A percentile compares a stretch with the other conserved stretches of the same genome.
Evolutionary conservation across 2,888 invertebrate species (phyloP).

Genomic region (Ornithoptera priamus): DNA sequence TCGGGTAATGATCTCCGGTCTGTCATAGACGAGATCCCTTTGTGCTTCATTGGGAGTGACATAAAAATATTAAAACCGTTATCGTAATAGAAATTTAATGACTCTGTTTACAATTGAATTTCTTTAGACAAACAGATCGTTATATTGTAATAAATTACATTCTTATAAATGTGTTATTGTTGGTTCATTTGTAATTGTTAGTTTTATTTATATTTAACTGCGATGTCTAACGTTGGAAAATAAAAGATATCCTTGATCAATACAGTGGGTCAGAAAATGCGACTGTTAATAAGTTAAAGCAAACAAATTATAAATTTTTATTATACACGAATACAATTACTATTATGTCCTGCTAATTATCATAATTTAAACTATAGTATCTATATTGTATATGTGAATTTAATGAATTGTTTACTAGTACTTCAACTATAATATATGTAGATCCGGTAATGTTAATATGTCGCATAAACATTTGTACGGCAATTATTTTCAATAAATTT

Average conservation of each 20-base stretch:
- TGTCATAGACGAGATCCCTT: constrained; percentile 7
- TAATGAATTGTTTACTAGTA: too few species aligned
- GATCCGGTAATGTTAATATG: too few species aligned
- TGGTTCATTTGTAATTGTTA: constrained; percentile 1
- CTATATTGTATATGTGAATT: too few species aligned
- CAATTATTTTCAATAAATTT: too few species aligned
- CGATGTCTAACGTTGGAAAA: background rate
- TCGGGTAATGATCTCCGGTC: constrained; percentile 25
- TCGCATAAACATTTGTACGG: too few species aligned
- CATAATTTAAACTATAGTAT: too few species aligned
- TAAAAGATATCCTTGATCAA: background rate
- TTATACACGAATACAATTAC: background rate
- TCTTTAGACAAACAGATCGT: background rate
- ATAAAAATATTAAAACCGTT: constrained; percentile 24
- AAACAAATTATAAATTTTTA: background rate
- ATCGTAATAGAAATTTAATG: constrained; percentile 7
- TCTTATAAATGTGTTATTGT: background rate
- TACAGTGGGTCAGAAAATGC: background rate
- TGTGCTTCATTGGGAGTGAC: constrained; percentile 29
- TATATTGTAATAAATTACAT: background rate
- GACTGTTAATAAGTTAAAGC: background rate
- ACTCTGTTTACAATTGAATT: background rate
- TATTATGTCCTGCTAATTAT: background rate
- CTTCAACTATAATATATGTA: too few species aligned
- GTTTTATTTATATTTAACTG: too few species aligned